Evolutionary conservation across 2,113 vertebrate species (phyloP), one percentile per base, ranked within the genome.

Genomic region (Damaliscus lunatus): DNA sequence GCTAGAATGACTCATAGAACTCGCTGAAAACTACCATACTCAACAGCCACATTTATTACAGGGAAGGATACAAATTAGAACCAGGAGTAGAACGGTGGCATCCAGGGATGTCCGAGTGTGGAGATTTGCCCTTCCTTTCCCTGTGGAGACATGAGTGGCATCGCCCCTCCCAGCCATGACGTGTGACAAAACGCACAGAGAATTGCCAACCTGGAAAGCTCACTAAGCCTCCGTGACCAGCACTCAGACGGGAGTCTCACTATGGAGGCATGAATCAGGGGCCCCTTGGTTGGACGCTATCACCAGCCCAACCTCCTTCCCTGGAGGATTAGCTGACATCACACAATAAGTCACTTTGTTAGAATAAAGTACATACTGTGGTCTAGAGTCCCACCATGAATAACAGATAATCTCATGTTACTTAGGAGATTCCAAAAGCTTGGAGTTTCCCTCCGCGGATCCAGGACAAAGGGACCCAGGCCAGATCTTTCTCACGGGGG

Each of bases 151-250:
- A 7, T 17, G 36, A 23, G 10, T 48, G 71, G 12, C 29, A 4
- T 57, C 1, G 5, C 14, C 23, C 53, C n/a, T 84, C n/a, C 82
- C 23, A 52, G 82, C 7, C 14, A 16, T 6, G 67, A 4, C 2
- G 0, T 23, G 40, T 46, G 67, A 74, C 19, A n/a, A 25, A 33
- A 48, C 0, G 2, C 88, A 90, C 78, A 40, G 57, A 21, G 33
- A 15, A 21, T 7, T 33, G n/a, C 48, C 90, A 43, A 31, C 59
- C n/a, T 7, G 10, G 59, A 62, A 67, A 43, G 16, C 7, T 53
- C 36, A 3, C n/a, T 15, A 1, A 40, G 23, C 52, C 14, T 10
- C n/a, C 1, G 1, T 3, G 82, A 29, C 14, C n/a, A 16, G n/a
- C 14, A 1, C 52, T 25, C 52, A 50, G 19, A 33, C 0, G 10